Percentiles rank a stretch among this genome's conserved stretches.
Evolutionary conservation across 2,888 invertebrate genomes (phyloP).

Genomic region (Alsophila aescularia): DNA sequence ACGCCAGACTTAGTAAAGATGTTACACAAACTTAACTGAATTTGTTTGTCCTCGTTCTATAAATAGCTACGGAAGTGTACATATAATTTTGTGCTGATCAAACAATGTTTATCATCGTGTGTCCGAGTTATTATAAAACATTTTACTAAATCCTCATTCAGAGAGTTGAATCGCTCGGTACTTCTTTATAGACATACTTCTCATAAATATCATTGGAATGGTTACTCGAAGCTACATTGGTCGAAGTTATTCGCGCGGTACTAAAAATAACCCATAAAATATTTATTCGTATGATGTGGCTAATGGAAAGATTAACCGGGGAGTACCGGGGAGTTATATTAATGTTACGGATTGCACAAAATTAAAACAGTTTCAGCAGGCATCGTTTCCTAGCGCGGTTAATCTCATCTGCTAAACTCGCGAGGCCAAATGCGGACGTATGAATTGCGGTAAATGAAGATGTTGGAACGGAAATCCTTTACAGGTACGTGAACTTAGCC

Average conservation of each 20-base stretch:
- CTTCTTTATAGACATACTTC: conserved; percentile 8
- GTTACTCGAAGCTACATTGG: conserved; percentile 32
- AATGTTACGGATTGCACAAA: conserved; percentile 32
- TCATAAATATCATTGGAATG: conserved; percentile 19
- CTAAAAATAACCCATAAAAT: conserved; percentile 34
- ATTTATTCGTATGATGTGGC: conserved; percentile 43
- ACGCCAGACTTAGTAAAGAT: conserved; percentile 25
- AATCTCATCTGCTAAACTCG: conserved; percentile 30
- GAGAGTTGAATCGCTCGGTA: conserved; percentile 12
- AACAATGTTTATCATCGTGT: conserved; percentile 55
- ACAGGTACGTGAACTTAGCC: conserved; percentile 24
- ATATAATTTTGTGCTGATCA: conserved; percentile 63
- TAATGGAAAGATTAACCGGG: conserved; percentile 42
- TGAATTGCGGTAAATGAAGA: conserved; percentile 43
- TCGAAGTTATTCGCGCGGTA: conserved; percentile 23
- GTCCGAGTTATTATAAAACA: conserved; percentile 35
- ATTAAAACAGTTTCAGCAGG: conserved; percentile 20
- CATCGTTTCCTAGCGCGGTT: conserved; percentile 17
- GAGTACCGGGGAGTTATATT: conserved; percentile 32
- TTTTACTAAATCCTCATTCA: conserved; percentile 23
- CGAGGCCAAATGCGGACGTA: conserved; percentile 36
- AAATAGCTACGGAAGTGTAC: conserved; percentile 65
- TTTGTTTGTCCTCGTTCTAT: conserved; percentile 55
- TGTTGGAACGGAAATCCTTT: conserved; percentile 42
- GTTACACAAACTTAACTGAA: conserved; percentile 45